A percentile compares a stretch with the other conserved stretches of the same genome.
phyloP scores from a whole-genome alignment of 2,113 vertebrate species.

The Aldabrachelys gigantea region DNA sequence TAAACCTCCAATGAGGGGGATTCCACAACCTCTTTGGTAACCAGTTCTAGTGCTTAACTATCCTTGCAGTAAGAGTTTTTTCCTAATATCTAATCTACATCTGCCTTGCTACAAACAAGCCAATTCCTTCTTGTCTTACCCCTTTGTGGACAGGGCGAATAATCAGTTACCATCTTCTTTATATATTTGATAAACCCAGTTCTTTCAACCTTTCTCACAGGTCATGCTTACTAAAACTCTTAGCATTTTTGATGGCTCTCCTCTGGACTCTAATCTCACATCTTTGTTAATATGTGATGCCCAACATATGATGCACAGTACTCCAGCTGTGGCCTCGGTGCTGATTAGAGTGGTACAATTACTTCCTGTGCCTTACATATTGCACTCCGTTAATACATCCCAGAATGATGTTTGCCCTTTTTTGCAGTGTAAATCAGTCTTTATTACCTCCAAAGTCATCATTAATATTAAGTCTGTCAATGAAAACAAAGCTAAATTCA shows the following conservation, averaged over 20 bases:
- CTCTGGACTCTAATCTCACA: neutral
- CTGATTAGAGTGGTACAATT: neutral
- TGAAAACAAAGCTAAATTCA: neutral
- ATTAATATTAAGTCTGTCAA: neutral
- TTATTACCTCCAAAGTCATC: neutral
- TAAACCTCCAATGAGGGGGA: no score
- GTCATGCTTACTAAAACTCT: neutral
- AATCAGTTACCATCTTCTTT: neutral
- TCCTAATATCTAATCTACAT: neutral
- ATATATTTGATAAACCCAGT: neutral
- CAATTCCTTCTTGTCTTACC: neutral
- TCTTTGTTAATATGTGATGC: neutral
- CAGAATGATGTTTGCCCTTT: neutral
- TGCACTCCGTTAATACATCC: neutral
- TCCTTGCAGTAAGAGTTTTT: no score
- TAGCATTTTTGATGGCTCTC: neutral
- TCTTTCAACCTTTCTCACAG: neutral
- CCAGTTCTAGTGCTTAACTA: no score
- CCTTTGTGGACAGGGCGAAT: neutral
- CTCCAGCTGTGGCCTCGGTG: neutral
- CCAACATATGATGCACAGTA: neutral
- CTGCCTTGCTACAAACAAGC: neutral
- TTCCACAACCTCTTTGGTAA: no score
- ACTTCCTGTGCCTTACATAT: neutral
- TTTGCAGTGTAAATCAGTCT: neutral